Evolutionary conservation across 2,113 vertebrate species (phyloP).

Genomic region (Esox niger): DNA sequence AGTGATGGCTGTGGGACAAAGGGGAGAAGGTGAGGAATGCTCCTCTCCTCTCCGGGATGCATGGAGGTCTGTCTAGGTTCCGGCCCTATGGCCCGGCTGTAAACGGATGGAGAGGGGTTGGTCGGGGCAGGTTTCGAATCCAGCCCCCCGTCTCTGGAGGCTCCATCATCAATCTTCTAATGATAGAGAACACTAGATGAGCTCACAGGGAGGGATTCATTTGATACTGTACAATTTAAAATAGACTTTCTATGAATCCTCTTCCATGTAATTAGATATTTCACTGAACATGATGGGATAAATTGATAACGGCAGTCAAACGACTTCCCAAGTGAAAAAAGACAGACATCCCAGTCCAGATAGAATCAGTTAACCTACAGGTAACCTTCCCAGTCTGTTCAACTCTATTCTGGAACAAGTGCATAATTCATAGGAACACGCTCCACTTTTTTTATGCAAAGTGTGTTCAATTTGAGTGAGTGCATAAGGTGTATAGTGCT

Average conservation of each 20-base stretch:
- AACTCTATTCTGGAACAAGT: constrained; percentile 29
- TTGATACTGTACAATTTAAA: not conserved
- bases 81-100: constrained; percentile 6
- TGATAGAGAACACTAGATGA: constrained; percentile 9
- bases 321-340: too few relatives aligned
- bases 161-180: constrained; percentile 31
- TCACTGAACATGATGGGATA: too few relatives aligned
- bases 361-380: constrained; percentile 18
- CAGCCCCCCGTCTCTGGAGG: constrained; percentile 26
- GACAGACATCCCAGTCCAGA: constrained; percentile 1
- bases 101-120: constrained; percentile 2
- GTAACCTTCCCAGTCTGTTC: constrained; percentile 27
- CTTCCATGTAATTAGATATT: too few relatives aligned
- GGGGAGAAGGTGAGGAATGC: not conserved
- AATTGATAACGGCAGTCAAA: too few relatives aligned
- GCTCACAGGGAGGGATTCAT: constrained; percentile 1
- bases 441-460: constrained; percentile 3
- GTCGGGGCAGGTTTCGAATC: not conserved
- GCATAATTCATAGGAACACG: constrained; percentile 49
- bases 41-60: not conserved
- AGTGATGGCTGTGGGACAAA: not conserved
- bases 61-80: not conserved
- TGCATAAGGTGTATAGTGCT: not conserved
- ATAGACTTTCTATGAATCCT: too few relatives aligned
- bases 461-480: not conserved